Conservation (phyloP, 2,797 vertebrate genomes). For the Neoniphon sammara region DNA sequence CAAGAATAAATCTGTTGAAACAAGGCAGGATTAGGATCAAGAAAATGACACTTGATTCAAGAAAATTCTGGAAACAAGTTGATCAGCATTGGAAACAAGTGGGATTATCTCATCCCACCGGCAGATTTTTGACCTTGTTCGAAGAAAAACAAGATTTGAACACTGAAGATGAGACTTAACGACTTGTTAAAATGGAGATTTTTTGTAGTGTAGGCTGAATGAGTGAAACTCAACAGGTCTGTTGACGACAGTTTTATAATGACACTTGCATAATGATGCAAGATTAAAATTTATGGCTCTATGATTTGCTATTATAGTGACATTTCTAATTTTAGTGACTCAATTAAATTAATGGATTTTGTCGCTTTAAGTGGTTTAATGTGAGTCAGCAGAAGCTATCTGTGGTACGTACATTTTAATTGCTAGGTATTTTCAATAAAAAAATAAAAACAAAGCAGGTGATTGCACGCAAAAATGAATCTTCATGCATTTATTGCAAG, state of each 20-base stretch:
- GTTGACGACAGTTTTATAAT: not conserved
- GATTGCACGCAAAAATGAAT: too few relatives aligned
- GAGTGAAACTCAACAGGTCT: not conserved
- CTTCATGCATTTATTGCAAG: too few relatives aligned
- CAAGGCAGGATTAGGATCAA: too few relatives aligned
- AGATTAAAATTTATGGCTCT: constrained; percentile 22
- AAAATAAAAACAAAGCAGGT: not conserved
- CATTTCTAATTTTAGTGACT: constrained; percentile 43
- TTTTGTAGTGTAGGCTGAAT: not conserved
- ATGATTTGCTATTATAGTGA: constrained; percentile 43
- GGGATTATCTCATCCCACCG: too few relatives aligned
- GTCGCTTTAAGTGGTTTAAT: not conserved
- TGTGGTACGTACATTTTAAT: constrained; percentile 34
- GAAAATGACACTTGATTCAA: too few relatives aligned
- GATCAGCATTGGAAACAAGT: too few relatives aligned
- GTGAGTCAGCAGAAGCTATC: not conserved
- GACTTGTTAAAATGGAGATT: too few relatives aligned
- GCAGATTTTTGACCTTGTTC: too few relatives aligned
- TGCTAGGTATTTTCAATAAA: constrained; percentile 23
- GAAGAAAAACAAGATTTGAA: too few relatives aligned
- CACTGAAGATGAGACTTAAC: too few relatives aligned
- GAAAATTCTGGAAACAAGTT: too few relatives aligned
- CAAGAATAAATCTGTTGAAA: too few relatives aligned
- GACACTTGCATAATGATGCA: not conserved
- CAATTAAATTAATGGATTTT: constrained; percentile 14